Conservation (phyloP, 2,888 invertebrate species). For the Gymnocheta viridis region DNA sequence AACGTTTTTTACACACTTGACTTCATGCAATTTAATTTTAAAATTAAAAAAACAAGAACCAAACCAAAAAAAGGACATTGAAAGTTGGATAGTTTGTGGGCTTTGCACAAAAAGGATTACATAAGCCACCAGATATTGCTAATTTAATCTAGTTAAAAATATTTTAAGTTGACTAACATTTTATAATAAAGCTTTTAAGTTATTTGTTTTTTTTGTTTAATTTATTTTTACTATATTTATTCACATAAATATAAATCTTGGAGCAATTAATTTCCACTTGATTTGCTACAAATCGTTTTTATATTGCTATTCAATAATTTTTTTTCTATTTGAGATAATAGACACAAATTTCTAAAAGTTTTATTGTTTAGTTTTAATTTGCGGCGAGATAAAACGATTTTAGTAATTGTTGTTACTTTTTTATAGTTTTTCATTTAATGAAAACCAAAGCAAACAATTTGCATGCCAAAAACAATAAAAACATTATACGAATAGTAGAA, state of each 20-base stretch:
- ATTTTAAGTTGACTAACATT: neutral
- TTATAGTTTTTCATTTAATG: neutral
- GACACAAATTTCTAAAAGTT: neutral
- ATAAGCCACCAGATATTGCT: neutral
- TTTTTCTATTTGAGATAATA: neutral
- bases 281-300: constrained; percentile 23
- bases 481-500: constrained; percentile 1
- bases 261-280: constrained; percentile 25
- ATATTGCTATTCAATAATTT: neutral
- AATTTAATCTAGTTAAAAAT: neutral
- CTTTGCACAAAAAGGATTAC: neutral
- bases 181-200: neutral
- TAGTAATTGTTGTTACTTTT: neutral
- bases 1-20: constrained; percentile 41
- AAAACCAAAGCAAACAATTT: constrained; percentile 25
- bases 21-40: constrained; percentile 44
- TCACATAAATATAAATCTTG: neutral
- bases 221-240: neutral
- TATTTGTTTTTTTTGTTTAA: neutral
- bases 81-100: neutral
- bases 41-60: neutral
- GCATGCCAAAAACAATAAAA: constrained; percentile 18
- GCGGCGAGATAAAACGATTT: neutral
- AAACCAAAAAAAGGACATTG: neutral
- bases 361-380: constrained; percentile 20